Base-by-base conservation (phyloP, 1,140 invertebrate species). In the Drosophila setifemur region DNA sequence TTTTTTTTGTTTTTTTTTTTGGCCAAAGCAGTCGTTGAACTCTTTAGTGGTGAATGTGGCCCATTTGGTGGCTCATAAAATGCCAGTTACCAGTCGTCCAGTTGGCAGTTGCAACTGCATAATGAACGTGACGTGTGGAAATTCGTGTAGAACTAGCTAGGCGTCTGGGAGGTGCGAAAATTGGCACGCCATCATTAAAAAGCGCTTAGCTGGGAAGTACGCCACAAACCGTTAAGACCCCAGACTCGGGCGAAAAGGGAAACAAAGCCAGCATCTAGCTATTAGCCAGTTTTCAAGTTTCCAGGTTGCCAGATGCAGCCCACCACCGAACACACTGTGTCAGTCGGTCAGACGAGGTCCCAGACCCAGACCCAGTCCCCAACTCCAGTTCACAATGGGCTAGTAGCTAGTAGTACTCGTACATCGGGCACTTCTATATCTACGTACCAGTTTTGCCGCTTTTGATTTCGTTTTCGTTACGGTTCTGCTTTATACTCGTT, bases 401-500 rank as follows among this genome's bases (percentile, higher is more conserved):
- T 21, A 26, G 4, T 23, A n/a, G n/a, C n/a, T n/a, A n/a, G n/a
- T n/a, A n/a, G n/a, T n/a, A 4, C 11, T 7, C 6, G 8, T 23
- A 6, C 19, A 6, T 11, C 7, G n/a, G 55, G 43, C 21, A 39
- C 18, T 57, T 26, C 21, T 52, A 31, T 39, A 26, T 42, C 37
- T 64, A 35, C 53, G 39, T 45, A 57, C 54, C 50, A 52, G 57
- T 55, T n/a, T 63, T 77, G 42, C 52, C 43, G 58, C 57, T 82
- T n/a, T 85, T 85, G 70, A 79, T 85, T 85, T 85, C 79, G 66
- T 72, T 85, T 85, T 85, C 79, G 79, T 85, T 85, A 86, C 79
- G 81, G 54, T 85, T 50, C 54, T 55, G 73, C 49, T 21, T 63
- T 16, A 39, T 14, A 29, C 48, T 44, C n/a, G 48, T 28, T 50